Evolutionary conservation across 2,113 vertebrate genomes (phyloP), one percentile per base, ranked within the genome.

Genomic region (Calyptomena viridis): DNA sequence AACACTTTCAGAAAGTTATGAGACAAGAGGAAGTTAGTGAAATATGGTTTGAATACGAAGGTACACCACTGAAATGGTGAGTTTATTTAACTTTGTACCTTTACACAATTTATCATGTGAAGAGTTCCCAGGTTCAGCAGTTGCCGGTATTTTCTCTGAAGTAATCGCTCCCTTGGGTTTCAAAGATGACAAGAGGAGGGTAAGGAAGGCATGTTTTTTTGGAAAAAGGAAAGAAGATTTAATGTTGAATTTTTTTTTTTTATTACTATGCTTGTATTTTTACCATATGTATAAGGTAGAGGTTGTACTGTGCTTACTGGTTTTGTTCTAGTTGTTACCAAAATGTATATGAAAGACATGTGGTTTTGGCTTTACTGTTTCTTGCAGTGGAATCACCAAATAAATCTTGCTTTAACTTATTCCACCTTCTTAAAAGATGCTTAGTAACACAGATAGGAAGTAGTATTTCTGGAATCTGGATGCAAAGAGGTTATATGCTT

Each of bases 1-100:
- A 99, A 90, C 99, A 99, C 96, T 99, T 99, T 97, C 99, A 99
- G 95, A 99, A 99, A 97, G 99, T 98, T 91, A 98, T 99, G 98
- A 99, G 97, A 96, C 97, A 98, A 64, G 99, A 99, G 73, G 99
- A 99, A 67, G 98, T 98, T 88, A 98, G 98, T 97, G 99, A 99
- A 97, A 99, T 99, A 98, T 99, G 99, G 99, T 99, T 99, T 90
- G 99, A 99, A 95, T 99, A 99, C 19, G 99, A 99, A 98, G 99
- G 99, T 68, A 99, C 98, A 66, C 99, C 99, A 20, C 98, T 99
- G 80, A 99, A 99, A 98, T 99, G 99, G 99, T 99, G 95, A 98
- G 98, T 98, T 95, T 67, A 39, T 46, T 95, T 93, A 71, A 71
- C 71, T 97, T 93, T 85, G 33, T 73, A 58, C 72, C 83, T 53